Evolutionary conservation across 2,113 vertebrate species (phyloP).

Genomic region (Sorex araneus): DNA sequence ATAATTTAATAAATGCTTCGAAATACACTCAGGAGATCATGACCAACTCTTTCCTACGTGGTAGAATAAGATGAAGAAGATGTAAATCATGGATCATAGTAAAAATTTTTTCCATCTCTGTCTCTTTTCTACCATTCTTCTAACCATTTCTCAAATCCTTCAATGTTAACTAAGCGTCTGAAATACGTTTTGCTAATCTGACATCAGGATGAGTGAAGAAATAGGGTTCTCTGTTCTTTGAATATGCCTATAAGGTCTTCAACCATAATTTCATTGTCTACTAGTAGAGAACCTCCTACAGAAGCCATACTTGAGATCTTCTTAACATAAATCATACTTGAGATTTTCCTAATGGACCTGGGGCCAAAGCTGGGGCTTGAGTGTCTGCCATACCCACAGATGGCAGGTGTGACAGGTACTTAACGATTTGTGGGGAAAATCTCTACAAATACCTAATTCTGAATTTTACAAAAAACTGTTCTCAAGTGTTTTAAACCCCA

Average conservation of each 20-base stretch:
- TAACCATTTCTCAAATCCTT: background rate
- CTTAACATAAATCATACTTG: background rate
- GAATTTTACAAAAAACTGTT: slow-evolving; percentile 1
- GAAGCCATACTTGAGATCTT: background rate
- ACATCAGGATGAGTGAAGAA: background rate
- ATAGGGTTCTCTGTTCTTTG: background rate
- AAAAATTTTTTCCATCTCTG: background rate
- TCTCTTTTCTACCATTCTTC: background rate
- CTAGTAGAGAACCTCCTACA: background rate
- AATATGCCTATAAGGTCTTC: background rate
- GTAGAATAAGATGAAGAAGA: background rate
- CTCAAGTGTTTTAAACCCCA: background rate
- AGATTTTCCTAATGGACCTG: background rate
- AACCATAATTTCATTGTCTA: background rate
- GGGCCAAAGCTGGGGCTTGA: no score
- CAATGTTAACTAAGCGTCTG: background rate
- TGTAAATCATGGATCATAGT: background rate
- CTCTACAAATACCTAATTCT: background rate
- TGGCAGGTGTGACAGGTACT: no score
- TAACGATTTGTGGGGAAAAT: background rate
- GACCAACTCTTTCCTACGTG: no score
- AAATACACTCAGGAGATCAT: no score
- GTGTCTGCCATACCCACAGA: no score
- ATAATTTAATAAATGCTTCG: background rate
- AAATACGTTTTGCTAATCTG: background rate